Base-by-base conservation (phyloP, 1,140 invertebrate genomes). In the Anoplolepis gracilipes region DNA sequence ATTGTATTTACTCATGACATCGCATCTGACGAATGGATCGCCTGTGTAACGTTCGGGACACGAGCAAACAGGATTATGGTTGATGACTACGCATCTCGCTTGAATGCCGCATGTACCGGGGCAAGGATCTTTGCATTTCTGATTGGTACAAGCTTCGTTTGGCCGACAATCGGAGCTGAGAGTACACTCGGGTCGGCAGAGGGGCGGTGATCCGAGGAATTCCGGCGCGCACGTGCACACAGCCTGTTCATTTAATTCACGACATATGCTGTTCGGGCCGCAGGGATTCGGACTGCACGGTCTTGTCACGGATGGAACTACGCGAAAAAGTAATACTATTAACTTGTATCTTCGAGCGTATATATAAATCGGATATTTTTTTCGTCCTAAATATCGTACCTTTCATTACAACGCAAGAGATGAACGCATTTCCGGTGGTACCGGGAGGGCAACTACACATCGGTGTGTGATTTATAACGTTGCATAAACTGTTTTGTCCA, bases 251-350 rank as follows among this genome's bases (percentile, higher is more conserved):
- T 97, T 96, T 39, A 95, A 95, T 89, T 96, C 96, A 89, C 96
- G 96, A 93, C 97, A 97, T 87, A 96, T 94, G 90, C 96, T 96
- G 91, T 97, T 96, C 25, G 97, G 96, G 33, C 98, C 98, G 93
- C 98, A 98, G 4, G 97, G 97, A 25, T 97, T 97, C 59, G 97
- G 97, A 76, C 95, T 94, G 92, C 97, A 98, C 2, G 97, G 97
- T 92, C 64, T 85, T 36, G 55, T 84, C 13, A 93, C 79, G 73
- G 96, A 96, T 0, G 59, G 69, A 28, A 57, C 79, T 86, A 42
- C 0, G 10, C 3, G 36, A 90, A 84, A 91, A 69, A 1, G 10
- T 7, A 55, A 30, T 30, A 39, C 0, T 3, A n/a, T 82, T 59
- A 82, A 3, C 7, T 49, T 4, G 1, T 22, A 33, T 59, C 42